A percentile compares a stretch with the other conserved stretches of the same genome.
Evolutionary conservation across 2,797 vertebrate species (phyloP).

Genomic region (Scolopax rusticola): DNA sequence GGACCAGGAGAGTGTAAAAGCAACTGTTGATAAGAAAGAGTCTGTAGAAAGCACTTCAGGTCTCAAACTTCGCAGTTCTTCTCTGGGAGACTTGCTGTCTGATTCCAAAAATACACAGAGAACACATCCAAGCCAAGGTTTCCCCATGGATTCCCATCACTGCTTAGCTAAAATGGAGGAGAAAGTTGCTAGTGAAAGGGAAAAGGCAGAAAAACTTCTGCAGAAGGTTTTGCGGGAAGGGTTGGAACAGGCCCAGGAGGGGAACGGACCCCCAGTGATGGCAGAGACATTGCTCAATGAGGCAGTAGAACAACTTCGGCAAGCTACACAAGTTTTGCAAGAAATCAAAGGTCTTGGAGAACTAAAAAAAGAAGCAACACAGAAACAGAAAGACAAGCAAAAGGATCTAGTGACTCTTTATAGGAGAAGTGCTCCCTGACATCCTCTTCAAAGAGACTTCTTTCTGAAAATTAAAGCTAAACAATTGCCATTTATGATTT

Average conservation of each 20-base stretch:
- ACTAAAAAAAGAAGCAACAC: slow-evolving; percentile 68
- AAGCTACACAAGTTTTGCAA: slow-evolving; percentile 88
- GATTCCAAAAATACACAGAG: slow-evolving; percentile 34
- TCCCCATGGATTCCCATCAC: slow-evolving; percentile 35
- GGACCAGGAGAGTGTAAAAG: not conserved
- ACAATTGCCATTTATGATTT: slow-evolving; percentile 40
- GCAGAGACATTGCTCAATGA: slow-evolving; percentile 85
- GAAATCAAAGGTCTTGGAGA: slow-evolving; percentile 86
- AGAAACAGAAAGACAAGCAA: slow-evolving; percentile 72
- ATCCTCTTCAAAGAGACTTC: not conserved
- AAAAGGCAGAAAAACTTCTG: slow-evolving; percentile 86
- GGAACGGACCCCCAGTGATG: slow-evolving; percentile 55
- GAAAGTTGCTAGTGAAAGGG: slow-evolving; percentile 85
- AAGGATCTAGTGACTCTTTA: slow-evolving; percentile 82
- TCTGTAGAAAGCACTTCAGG: not conserved
- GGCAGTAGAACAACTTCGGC: slow-evolving; percentile 90
- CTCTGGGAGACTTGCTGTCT: slow-evolving; percentile 85
- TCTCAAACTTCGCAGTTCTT: slow-evolving; percentile 65
- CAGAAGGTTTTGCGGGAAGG: slow-evolving; percentile 76
- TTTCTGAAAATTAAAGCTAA: slow-evolving; percentile 13
- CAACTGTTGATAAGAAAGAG: not conserved
- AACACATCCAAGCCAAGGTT: not conserved
- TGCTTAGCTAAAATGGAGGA: slow-evolving; percentile 82
- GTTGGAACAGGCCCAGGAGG: slow-evolving; percentile 44
- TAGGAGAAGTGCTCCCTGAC: slow-evolving; percentile 82